Percentiles rank a stretch among this genome's conserved stretches.
These are phyloP conservation scores for Villa cingulata DNA, from an alignment of 2,888 invertebrate species.

Conservation along the genomic window DNA sequence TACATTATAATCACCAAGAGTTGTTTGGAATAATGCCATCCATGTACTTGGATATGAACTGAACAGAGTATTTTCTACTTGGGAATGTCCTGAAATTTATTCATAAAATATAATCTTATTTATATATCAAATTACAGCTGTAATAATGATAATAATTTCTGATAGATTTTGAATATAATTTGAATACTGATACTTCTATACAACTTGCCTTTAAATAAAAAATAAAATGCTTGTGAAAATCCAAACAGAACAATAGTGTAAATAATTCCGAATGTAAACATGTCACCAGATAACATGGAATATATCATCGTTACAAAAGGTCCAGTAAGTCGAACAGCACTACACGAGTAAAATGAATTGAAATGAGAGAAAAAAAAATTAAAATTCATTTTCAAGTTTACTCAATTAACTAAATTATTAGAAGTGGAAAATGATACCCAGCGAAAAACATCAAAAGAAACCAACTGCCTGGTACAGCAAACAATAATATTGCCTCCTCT, in stretches of 20 bases:
- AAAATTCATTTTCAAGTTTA: slow-evolving; percentile 5
- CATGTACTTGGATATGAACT: slow-evolving; percentile 81
- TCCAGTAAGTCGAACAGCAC: slow-evolving; percentile 87
- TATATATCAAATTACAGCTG: not conserved
- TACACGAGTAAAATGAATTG: slow-evolving; percentile 38
- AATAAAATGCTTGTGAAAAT: slow-evolving; percentile 91
- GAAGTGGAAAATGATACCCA: slow-evolving; percentile 47
- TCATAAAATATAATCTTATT: not conserved
- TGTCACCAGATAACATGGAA: slow-evolving; percentile 97
- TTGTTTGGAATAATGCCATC: slow-evolving; percentile 97
- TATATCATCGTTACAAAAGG: slow-evolving; percentile 99
- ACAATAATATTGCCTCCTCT: slow-evolving; percentile 84
- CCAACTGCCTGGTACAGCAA: slow-evolving; percentile 94
- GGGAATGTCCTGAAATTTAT: slow-evolving; percentile 50
- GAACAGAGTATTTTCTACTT: slow-evolving; percentile 66
- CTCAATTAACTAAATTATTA: not conserved
- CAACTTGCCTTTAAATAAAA: slow-evolving; percentile 69
- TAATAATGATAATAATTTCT: too few relatives aligned
- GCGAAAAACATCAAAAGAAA: slow-evolving; percentile 97
- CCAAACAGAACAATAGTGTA: slow-evolving; percentile 89
- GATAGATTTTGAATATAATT: too few relatives aligned
- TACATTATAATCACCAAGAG: slow-evolving; percentile 94
- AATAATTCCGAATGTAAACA: slow-evolving; percentile 96
- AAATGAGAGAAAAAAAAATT: slow-evolving; percentile 12
- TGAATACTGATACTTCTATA: not conserved